These are phyloP conservation scores for Labeo calbasu DNA, from an alignment of 2,797 vertebrate genomes.

Conservation along the genomic window DNA sequence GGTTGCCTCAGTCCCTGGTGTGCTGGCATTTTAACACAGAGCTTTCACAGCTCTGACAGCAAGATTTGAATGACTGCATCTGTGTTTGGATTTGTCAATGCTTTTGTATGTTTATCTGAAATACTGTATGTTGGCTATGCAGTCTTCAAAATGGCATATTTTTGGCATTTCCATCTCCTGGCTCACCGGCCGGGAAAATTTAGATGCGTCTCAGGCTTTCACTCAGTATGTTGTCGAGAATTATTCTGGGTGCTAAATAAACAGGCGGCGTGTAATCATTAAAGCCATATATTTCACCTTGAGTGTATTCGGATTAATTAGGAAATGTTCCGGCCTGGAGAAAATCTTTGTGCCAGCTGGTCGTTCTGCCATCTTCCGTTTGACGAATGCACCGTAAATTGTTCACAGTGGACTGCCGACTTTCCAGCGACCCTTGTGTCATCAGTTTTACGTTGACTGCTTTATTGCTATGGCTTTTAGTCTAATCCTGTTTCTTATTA, in stretches of 20 bases:
- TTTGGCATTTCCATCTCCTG: neutral
- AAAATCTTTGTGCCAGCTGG: constrained; percentile 51
- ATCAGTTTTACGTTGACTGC: constrained; percentile 48
- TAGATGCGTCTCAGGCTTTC: constrained; percentile 11
- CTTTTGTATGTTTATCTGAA: constrained; percentile 12
- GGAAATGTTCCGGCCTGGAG: constrained; percentile 39
- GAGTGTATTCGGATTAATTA: constrained; percentile 56
- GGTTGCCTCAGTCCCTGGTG: constrained; percentile 9
- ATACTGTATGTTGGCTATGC: neutral
- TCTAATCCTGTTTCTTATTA: constrained; percentile 54
- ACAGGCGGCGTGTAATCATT: constrained; percentile 50
- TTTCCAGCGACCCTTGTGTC: constrained; percentile 42
- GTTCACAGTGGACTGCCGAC: constrained; percentile 40
- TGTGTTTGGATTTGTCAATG: constrained; percentile 12
- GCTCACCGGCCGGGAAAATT: constrained; percentile 18
- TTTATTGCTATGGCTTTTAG: constrained; percentile 57
- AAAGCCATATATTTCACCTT: constrained; percentile 58
- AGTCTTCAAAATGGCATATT: neutral
- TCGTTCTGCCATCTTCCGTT: constrained; percentile 33
- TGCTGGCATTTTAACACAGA: constrained; percentile 26
- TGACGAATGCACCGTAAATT: constrained; percentile 60
- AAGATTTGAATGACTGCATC: neutral
- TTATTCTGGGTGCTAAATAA: constrained; percentile 48
- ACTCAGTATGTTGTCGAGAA: constrained; percentile 35
- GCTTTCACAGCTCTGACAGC: neutral